Conservation (phyloP, 2,888 invertebrate genomes). For the Pyralis farinalis region DNA sequence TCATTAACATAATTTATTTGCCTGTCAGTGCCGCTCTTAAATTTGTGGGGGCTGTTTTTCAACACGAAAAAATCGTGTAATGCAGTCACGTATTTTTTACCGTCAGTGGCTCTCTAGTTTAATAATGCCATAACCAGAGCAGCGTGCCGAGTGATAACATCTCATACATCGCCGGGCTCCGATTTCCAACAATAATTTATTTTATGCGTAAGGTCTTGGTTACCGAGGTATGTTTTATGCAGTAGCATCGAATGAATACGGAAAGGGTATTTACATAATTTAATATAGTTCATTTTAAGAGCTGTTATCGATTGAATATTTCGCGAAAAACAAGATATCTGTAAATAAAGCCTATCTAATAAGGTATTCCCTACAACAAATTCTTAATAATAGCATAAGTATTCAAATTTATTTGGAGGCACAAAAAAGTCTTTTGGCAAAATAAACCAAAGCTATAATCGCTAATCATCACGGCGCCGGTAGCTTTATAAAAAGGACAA, state of each 20-base stretch:
- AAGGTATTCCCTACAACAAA: too few relatives aligned
- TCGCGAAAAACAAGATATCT: too few relatives aligned
- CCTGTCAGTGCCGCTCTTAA: constrained; percentile 74
- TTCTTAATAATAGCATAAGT: too few relatives aligned
- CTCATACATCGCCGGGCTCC: constrained; percentile 50
- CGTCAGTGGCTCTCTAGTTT: constrained; percentile 63
- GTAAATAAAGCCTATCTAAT: too few relatives aligned
- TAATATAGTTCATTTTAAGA: background rate
- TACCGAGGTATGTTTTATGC: constrained; percentile 53
- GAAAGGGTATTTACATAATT: constrained; percentile 39
- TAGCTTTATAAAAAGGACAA: background rate
- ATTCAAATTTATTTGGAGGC: too few relatives aligned
- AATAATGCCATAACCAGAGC: constrained; percentile 72
- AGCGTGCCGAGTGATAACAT: constrained; percentile 54
- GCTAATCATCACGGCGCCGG: background rate
- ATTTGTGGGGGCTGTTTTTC: constrained; percentile 73
- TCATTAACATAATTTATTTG: constrained; percentile 79
- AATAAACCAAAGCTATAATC: background rate
- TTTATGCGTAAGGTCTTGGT: constrained; percentile 59
- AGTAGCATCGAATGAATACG: constrained; percentile 46
- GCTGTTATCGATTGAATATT: too few relatives aligned
- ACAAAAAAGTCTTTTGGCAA: too few relatives aligned
- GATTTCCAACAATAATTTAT: constrained; percentile 64
- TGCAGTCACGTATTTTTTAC: constrained; percentile 76
- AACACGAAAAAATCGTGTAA: constrained; percentile 63